Conservation (phyloP, 53 echinoderm and acorn worm genomes). For the Mesocentrotus franciscanus region DNA sequence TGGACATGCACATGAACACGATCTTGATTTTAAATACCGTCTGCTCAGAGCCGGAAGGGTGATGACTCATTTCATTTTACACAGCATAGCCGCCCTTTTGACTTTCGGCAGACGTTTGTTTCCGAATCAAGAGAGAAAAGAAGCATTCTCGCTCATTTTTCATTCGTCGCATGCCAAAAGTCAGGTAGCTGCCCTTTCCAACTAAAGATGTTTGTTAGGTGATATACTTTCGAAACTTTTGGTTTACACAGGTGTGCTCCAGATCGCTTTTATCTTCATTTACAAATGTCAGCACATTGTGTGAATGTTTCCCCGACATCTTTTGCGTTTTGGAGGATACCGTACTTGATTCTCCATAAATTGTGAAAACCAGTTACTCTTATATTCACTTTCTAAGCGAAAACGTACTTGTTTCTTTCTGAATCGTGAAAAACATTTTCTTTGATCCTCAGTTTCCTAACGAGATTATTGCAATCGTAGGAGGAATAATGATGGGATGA, state of each 20-base stretch:
- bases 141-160: not conserved
- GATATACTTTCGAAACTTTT: not conserved
- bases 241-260: conserved; percentile 1
- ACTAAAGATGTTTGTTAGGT: conserved; percentile 2
- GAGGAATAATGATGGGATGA: not conserved
- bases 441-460: not conserved
- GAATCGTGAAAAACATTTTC: not conserved
- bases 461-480: not conserved
- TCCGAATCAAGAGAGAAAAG: not conserved
- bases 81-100: not conserved
- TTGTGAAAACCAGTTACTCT: not conserved
- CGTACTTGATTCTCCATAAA: not conserved
- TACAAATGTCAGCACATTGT: not conserved
- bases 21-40: no score
- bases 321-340: not conserved
- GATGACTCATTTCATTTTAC: not conserved
- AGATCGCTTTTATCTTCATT: not conserved
- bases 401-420: not conserved
- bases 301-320: not conserved
- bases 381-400: not conserved
- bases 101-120: not conserved
- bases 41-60: not conserved
- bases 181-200: conserved; percentile 11
- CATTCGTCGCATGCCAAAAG: not conserved
- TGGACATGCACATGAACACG: no score